A percentile compares a stretch with the other conserved stretches of the same genome.
phyloP scores from a whole-genome alignment of 2,888 invertebrate genomes.

The Agelastica alni region DNA sequence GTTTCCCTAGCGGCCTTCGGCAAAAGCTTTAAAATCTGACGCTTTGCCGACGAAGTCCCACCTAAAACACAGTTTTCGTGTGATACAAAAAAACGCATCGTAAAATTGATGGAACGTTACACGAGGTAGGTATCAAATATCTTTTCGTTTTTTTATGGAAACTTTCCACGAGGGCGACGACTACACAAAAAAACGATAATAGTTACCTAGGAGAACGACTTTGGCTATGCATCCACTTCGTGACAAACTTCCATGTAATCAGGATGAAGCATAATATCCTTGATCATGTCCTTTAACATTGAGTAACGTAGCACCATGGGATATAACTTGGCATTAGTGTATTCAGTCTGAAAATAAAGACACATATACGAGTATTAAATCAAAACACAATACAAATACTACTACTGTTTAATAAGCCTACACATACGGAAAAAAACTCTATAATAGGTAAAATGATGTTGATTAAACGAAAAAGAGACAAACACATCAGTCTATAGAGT shows the following conservation, averaged over 20 bases:
- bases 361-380: neutral
- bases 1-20: slow-evolving; percentile 18
- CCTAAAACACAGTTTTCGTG: no score
- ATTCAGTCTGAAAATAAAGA: slow-evolving; percentile 72
- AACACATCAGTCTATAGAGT: no score
- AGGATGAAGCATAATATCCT: slow-evolving; percentile 93
- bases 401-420: no score
- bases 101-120: no score
- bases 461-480: no score
- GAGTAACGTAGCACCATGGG: slow-evolving; percentile 94
- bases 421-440: no score
- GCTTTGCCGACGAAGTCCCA: slow-evolving; percentile 37
- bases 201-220: slow-evolving; percentile 55
- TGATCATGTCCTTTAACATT: slow-evolving; percentile 96
- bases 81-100: no score
- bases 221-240: slow-evolving; percentile 78
- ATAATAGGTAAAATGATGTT: no score
- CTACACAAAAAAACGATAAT: no score
- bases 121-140: no score
- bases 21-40: slow-evolving; percentile 32
- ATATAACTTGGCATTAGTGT: slow-evolving; percentile 88
- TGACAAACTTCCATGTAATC: slow-evolving; percentile 97
- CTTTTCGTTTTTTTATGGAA: neutral
- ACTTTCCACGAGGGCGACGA: no score
- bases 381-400: no score